phyloP scores from a whole-genome alignment of 2,113 vertebrate species.

The Phyllostomus discolor region DNA sequence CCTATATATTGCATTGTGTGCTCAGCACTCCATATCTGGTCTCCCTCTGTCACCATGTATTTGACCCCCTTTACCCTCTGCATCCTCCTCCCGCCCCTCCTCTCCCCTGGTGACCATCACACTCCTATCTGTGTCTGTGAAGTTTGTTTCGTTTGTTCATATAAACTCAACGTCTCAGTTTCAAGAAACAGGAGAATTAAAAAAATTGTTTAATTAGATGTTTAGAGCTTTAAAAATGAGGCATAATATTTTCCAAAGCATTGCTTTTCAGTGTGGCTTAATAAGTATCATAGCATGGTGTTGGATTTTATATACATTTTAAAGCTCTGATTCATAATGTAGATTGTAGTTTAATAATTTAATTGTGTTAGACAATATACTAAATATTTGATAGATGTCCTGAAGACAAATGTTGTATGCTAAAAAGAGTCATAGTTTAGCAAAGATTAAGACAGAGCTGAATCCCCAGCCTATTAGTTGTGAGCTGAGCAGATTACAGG shows the following conservation, averaged over 20 bases:
- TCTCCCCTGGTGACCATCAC: neutral
- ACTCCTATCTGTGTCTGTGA: neutral
- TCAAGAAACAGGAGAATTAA: neutral
- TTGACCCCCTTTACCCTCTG: neutral
- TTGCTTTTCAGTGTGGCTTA: constrained; percentile 26
- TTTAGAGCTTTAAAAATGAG: constrained; percentile 25
- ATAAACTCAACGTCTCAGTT: neutral
- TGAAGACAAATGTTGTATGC: constrained; percentile 67
- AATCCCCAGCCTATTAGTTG: constrained; percentile 81
- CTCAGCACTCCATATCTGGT: no score
- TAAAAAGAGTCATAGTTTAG: constrained; percentile 74
- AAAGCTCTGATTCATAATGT: constrained; percentile 52
- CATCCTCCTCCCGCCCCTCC: neutral
- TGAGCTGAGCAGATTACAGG: constrained; percentile 85
- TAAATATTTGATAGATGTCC: constrained; percentile 69
- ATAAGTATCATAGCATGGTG: constrained; percentile 10
- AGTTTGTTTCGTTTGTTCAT: neutral
- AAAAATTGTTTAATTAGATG: neutral
- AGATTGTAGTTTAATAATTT: constrained; percentile 62
- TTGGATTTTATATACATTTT: constrained; percentile 45
- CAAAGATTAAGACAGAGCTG: constrained; percentile 84
- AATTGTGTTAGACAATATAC: constrained; percentile 57
- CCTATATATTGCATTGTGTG: neutral
- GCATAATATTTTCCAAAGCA: constrained; percentile 30
- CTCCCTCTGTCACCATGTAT: neutral